phyloP scores from a whole-genome alignment of 2,888 invertebrate species.

The Odontocerum albicorne region DNA sequence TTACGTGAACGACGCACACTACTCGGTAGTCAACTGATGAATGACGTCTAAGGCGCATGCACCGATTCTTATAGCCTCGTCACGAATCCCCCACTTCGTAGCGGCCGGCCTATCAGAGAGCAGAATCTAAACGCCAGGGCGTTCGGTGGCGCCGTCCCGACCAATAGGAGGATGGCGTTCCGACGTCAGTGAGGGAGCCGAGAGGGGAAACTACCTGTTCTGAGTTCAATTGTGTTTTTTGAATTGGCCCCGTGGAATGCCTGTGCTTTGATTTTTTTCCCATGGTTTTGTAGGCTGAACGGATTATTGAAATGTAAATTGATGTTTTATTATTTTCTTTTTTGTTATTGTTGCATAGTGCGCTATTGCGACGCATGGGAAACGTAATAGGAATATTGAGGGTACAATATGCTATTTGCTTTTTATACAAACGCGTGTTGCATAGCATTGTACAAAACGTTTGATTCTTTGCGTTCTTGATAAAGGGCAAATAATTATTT shows the following conservation, averaged over 20 bases:
- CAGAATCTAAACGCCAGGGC: conserved; percentile 45
- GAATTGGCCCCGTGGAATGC: conserved; percentile 26
- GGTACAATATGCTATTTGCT: no score
- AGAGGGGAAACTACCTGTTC: conserved; percentile 35
- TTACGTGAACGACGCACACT: conserved; percentile 33
- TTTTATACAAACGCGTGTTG: no score
- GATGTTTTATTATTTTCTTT: conserved; percentile 42
- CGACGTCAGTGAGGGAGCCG: conserved; percentile 40
- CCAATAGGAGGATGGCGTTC: conserved; percentile 47
- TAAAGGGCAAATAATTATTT: no score
- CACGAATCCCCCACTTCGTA: conserved; percentile 38
- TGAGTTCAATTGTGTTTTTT: conserved; percentile 24
- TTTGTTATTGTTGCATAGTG: conserved; percentile 36
- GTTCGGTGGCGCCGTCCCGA: conserved; percentile 48
- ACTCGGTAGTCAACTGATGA: conserved; percentile 54
- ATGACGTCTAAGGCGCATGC: conserved; percentile 47
- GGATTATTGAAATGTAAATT: conserved; percentile 57
- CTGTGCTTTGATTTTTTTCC: conserved; percentile 56
- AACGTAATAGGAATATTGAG: no score
- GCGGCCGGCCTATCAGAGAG: conserved; percentile 36
- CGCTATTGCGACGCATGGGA: conserved; percentile 2
- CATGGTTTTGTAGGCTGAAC: conserved; percentile 58
- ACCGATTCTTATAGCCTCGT: conserved; percentile 44
- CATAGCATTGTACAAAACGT: no score
- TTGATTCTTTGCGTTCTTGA: no score